These are phyloP conservation scores for Myotis davidii DNA, from an alignment of 2,113 vertebrate species.

Conservation along the genomic window DNA sequence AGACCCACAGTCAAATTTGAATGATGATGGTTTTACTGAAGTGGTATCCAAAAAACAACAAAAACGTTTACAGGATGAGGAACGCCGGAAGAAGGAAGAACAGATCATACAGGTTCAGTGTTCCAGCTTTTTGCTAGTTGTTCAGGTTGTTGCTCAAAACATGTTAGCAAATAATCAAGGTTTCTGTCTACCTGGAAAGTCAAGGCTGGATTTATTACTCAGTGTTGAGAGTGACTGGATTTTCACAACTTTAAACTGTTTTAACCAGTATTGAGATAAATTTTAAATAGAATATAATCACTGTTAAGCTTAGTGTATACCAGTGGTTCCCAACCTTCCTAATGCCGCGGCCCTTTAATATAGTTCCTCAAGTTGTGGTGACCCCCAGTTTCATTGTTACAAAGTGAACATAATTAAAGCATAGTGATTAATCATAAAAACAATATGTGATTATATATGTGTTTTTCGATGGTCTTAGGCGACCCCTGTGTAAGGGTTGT, in stretches of 20 bases:
- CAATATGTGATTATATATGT: too few relatives aligned
- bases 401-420: too few relatives aligned
- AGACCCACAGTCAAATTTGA: constrained; percentile 94
- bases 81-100: constrained; percentile 98
- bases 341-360: too few relatives aligned
- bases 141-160: neutral
- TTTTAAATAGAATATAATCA: neutral
- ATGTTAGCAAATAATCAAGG: neutral
- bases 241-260: neutral
- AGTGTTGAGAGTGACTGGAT: neutral
- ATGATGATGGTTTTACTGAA: constrained; percentile 98
- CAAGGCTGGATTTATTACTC: neutral
- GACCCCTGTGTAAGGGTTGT: too few relatives aligned
- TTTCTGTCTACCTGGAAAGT: neutral
- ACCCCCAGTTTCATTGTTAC: too few relatives aligned
- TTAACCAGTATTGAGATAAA: neutral
- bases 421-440: too few relatives aligned
- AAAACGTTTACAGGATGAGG: constrained; percentile 98
- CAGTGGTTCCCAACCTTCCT: too few relatives aligned
- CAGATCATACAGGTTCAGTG: constrained; percentile 93
- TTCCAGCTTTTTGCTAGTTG: neutral
- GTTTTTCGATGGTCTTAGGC: too few relatives aligned
- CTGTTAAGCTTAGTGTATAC: neutral
- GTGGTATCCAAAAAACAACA: constrained; percentile 99
- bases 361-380: too few relatives aligned